Evolutionary conservation across 2,113 vertebrate genomes (phyloP), one percentile per base, ranked within the genome.

Genomic region (Pseudorasbora parva): DNA sequence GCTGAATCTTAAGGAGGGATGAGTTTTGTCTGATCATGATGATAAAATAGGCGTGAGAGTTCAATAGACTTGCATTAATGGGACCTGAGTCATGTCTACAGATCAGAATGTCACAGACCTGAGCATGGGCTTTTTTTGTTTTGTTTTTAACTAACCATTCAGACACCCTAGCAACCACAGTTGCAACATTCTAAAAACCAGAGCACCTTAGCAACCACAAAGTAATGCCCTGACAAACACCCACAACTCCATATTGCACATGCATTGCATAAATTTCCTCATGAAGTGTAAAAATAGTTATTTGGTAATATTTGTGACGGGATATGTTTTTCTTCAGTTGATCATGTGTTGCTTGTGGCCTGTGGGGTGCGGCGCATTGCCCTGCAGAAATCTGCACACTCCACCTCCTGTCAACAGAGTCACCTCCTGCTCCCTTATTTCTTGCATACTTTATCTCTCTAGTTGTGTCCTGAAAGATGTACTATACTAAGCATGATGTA

Each of bases 321-420:
- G 49, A 76, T 54, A 8, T 56, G 4, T 54, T 11, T 21, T 54
- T 11, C 5, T 23, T 21, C 7, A 17, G 17, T 15, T 14, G 12
- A 25, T 49, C 41, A 72, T 8, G 23, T 73, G 19, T 21, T 33
- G 15, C 21, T 21, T 54, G 45, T 19, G 12, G 2, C 14, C 1
- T 49, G 72, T 54, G 47, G n/a, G 43, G 69, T 72, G 69, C 2
- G 43, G 72, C 23, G 54, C 75, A 59, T 59, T 77, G 75, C 54
- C 33, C 10, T 77, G 51, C 54, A 77, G 54, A 77, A 77, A 51
- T 30, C 47, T 30, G 25, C 73, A 56, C 25, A 75, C 49, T 5
- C 6, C 27, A 17, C 56, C 54, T 43, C 37, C 75, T 41, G 54
- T 25, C 56, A 60, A 8, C n/a, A 17, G 21, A 7, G 51, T 54